phyloP scores from a whole-genome alignment of 1,140 invertebrate species.

The Neodiprion virginianus region DNA sequence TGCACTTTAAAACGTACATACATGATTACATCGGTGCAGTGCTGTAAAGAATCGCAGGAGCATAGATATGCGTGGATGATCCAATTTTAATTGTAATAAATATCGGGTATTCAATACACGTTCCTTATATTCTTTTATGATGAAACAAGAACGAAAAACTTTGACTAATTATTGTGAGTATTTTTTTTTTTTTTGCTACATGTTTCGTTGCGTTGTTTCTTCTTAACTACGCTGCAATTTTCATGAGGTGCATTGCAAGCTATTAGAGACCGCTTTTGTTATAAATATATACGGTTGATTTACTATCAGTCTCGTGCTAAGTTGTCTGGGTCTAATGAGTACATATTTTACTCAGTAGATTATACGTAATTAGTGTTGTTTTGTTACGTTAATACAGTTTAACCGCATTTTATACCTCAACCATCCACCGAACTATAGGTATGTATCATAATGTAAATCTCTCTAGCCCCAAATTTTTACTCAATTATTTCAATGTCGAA shows the following conservation, averaged over 20 bases:
- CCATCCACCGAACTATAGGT: too few relatives aligned
- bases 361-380: too few relatives aligned
- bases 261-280: not conserved
- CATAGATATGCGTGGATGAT: not conserved
- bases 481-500: too few relatives aligned
- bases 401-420: too few relatives aligned
- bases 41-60: not conserved
- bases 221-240: too few relatives aligned
- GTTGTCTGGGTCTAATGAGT: not conserved
- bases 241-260: too few relatives aligned
- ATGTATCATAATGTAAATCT: too few relatives aligned
- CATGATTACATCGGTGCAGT: slow-evolving; percentile 5
- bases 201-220: not conserved
- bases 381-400: too few relatives aligned
- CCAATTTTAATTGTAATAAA: not conserved
- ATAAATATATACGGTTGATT: slow-evolving; percentile 6
- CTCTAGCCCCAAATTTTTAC: too few relatives aligned
- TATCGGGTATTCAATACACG: slow-evolving; percentile 7
- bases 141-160: not conserved
- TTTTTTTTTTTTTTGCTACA: not conserved
- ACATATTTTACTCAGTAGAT: too few relatives aligned
- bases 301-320: slow-evolving; percentile 11
- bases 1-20: not conserved
- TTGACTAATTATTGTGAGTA: slow-evolving; percentile 18
- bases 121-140: not conserved